phyloP scores from a whole-genome alignment of 2,113 vertebrate genomes.

The Rhea americana region DNA sequence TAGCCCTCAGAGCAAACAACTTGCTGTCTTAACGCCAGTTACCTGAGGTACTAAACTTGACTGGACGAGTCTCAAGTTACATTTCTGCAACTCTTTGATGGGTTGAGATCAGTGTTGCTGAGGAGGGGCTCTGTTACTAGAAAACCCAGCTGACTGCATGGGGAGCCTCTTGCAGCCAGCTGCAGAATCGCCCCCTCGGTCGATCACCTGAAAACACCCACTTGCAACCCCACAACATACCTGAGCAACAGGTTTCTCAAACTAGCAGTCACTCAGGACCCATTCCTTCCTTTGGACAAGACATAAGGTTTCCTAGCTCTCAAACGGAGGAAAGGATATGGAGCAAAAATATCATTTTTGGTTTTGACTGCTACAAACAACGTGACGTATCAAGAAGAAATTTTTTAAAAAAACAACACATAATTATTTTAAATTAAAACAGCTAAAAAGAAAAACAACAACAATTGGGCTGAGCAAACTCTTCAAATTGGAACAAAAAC shows the following conservation, averaged over 20 bases:
- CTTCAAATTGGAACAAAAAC: constrained; percentile 46
- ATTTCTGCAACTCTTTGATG: background rate
- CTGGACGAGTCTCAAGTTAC: accelerated
- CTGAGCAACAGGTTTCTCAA: background rate
- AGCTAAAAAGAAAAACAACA: constrained; percentile 23
- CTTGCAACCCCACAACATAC: accelerated
- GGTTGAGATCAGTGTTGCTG: background rate
- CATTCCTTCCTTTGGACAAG: background rate
- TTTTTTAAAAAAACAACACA: background rate
- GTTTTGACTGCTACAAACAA: background rate
- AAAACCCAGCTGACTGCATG: background rate
- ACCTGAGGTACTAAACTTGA: background rate
- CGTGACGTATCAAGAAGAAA: background rate
- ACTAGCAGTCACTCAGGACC: accelerated
- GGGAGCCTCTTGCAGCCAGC: background rate
- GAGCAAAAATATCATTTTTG: background rate
- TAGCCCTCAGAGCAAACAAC: background rate
- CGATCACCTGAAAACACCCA: background rate
- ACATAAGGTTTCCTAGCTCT: background rate
- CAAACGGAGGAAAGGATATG: background rate
- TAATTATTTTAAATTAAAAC: constrained; percentile 56
- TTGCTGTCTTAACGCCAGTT: background rate
- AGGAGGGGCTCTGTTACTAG: background rate
- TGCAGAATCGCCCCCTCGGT: accelerated
- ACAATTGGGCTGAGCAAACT: background rate